Evolutionary conservation across 2,888 invertebrate species (phyloP), one percentile per base, ranked within the genome.

Genomic region (Julus scanicus): DNA sequence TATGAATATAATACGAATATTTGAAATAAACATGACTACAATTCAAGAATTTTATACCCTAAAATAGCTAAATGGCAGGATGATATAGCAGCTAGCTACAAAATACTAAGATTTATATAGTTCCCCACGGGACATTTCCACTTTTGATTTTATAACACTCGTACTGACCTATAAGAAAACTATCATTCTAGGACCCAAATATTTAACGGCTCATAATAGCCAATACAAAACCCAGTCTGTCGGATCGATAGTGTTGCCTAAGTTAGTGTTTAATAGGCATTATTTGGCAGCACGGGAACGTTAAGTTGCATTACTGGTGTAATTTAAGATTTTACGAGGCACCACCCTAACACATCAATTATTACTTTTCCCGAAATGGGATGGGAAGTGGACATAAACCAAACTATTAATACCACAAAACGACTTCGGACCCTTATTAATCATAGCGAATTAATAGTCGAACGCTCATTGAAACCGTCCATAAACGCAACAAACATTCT

Each of bases 331-430:
- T 63, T 63, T 63, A 63, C 57, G 57, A 63, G 57, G 57, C 57
- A 63, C 57, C 57, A 63, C 57, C 57, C 57, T 63, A n/a, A n/a
- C 57, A n/a, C 57, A 63, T 63, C 57, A 63, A 63, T 63, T 63
- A 63, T 63, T 63, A n/a, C n/a, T 63, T n/a, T 15, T n/a, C 57
- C n/a, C 57, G 57, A 63, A 63, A 63, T 63, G 57, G 57, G 57
- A 63, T 63, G 6, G 57, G 57, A 63, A 63, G 57, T 63, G 57
- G n/a, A 6, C 57, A 63, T 63, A 63, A 63, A 63, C 57, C 57
- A n/a, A 63, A 63, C 57, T 63, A 63, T 63, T 63, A 63, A 63
- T 63, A 63, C 57, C 57, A n/a, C 57, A 63, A 63, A 63, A 63
- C 57, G 57, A 63, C 57, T 63, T 63, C 57, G 57, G 17, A 63